Evolutionary conservation across 2,888 invertebrate genomes (phyloP).

Genomic region (Pseudeuparius sepicola): DNA sequence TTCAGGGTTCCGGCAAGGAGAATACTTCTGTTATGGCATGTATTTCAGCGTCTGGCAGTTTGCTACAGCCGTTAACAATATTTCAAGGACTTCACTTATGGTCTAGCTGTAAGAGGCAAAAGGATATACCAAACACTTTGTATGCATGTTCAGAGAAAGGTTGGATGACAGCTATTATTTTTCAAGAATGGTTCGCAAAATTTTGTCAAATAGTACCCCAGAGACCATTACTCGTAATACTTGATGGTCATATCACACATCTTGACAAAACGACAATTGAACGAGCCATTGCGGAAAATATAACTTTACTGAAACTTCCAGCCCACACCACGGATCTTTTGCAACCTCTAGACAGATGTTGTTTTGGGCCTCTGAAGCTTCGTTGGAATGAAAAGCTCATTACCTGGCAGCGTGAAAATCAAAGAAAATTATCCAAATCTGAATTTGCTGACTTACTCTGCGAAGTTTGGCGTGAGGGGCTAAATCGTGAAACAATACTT

Average conservation of each 20-base stretch:
- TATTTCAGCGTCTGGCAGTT: slow-evolving; percentile 3
- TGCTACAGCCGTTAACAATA: background rate
- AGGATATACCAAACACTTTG: slow-evolving; percentile 16
- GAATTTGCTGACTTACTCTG: slow-evolving; percentile 15
- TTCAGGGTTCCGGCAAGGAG: slow-evolving; percentile 15
- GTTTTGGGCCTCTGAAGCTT: slow-evolving; percentile 20
- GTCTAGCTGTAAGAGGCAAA: slow-evolving; percentile 18
- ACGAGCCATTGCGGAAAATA: slow-evolving; percentile 11
- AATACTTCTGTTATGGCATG: slow-evolving; percentile 12
- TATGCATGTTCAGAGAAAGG: slow-evolving; percentile 19
- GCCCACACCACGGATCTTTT: slow-evolving; percentile 16
- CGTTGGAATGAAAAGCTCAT: slow-evolving; percentile 19
- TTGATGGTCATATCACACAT: slow-evolving; percentile 21
- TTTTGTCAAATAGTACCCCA: slow-evolving; percentile 15
- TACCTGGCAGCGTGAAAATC: slow-evolving; percentile 17
- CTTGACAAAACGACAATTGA: slow-evolving; percentile 19
- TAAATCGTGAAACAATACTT: no score
- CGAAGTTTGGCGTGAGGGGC: no score
- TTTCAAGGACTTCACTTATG: no score
- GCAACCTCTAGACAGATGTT: slow-evolving; percentile 18
- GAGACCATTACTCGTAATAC: slow-evolving; percentile 20
- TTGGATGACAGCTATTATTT: slow-evolving; percentile 21
- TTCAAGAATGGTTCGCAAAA: slow-evolving; percentile 19
- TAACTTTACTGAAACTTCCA: slow-evolving; percentile 15
- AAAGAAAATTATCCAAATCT: slow-evolving; percentile 14